Conservation (phyloP, 2,888 invertebrate genomes). For the Meandrusa payeni region DNA sequence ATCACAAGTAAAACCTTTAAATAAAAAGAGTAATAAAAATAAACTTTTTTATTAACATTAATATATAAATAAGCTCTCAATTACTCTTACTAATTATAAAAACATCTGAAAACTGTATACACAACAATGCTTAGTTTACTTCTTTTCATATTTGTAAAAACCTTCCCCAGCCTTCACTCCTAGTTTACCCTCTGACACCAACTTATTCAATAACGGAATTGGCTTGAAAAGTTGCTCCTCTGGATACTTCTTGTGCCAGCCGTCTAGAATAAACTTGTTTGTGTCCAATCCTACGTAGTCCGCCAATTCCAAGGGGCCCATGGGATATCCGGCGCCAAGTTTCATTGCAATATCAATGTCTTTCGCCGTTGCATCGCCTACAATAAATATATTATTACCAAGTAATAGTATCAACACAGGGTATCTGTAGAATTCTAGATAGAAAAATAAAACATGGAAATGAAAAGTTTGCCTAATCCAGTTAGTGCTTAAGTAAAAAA, state of each 20-base stretch:
- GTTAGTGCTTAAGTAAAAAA: no score
- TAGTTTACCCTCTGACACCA: conserved; percentile 89
- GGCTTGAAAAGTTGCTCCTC: conserved; percentile 67
- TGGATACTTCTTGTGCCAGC: conserved; percentile 85
- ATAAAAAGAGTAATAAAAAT: no score
- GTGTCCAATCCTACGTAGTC: conserved; percentile 94
- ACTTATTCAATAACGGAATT: conserved; percentile 77
- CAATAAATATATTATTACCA: no score
- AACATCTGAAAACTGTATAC: background rate
- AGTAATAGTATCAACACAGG: no score
- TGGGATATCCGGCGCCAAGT: conserved; percentile 92
- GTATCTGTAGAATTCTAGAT: no score
- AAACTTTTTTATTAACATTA: conserved; percentile 17
- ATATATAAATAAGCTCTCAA: conserved; percentile 12
- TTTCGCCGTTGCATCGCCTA: conserved; percentile 84
- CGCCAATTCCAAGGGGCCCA: conserved; percentile 92
- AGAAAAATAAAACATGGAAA: no score
- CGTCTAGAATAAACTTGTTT: conserved; percentile 86
- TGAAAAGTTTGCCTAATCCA: no score
- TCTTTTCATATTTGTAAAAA: conserved; percentile 86
- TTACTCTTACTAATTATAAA: conserved; percentile 8
- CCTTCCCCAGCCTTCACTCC: conserved; percentile 92
- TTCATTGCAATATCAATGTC: conserved; percentile 96
- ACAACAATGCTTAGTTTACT: conserved; percentile 29
- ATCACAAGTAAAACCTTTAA: no score